Evolutionary conservation across 2,113 vertebrate genomes (phyloP).

Genomic region (Spea bombifrons): DNA sequence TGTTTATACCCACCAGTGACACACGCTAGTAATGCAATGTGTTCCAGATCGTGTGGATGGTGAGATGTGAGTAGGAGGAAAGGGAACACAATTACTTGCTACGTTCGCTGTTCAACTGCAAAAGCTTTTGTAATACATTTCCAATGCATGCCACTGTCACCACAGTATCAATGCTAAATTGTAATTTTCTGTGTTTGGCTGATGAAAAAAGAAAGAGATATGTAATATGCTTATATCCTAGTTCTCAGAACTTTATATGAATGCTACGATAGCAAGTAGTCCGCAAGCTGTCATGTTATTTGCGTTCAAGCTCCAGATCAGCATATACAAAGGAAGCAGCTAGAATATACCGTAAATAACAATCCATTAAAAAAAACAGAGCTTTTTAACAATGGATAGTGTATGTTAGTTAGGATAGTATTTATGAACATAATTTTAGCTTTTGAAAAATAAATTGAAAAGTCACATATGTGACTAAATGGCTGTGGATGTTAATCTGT

Average conservation of each 20-base stretch:
- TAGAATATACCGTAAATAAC: slow-evolving; percentile 59
- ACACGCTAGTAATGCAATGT: background rate
- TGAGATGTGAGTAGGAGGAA: slow-evolving; percentile 44
- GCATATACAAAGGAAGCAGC: slow-evolving; percentile 55
- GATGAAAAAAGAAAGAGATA: slow-evolving; percentile 58
- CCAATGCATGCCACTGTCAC: slow-evolving; percentile 43
- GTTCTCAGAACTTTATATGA: slow-evolving; percentile 58
- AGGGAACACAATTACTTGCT: slow-evolving; percentile 54
- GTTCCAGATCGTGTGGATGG: slow-evolving; percentile 40
- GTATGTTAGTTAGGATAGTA: too few species aligned
- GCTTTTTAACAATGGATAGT: too few species aligned
- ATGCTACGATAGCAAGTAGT: slow-evolving; percentile 60
- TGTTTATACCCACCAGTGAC: slow-evolving; percentile 16
- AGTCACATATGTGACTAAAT: too few species aligned
- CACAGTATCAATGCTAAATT: slow-evolving; percentile 59
- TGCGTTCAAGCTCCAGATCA: slow-evolving; percentile 57
- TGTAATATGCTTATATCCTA: slow-evolving; percentile 61
- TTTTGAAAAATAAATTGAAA: too few species aligned
- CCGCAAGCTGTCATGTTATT: slow-evolving; percentile 60
- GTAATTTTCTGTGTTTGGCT: slow-evolving; percentile 49
- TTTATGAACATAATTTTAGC: too few species aligned
- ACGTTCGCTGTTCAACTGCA: slow-evolving; percentile 28
- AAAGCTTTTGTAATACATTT: slow-evolving; percentile 23
- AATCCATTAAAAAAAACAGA: slow-evolving; percentile 52
- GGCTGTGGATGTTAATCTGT: too few species aligned